Conservation (phyloP, 2,797 vertebrate species). For the Ceyx erithaca region DNA sequence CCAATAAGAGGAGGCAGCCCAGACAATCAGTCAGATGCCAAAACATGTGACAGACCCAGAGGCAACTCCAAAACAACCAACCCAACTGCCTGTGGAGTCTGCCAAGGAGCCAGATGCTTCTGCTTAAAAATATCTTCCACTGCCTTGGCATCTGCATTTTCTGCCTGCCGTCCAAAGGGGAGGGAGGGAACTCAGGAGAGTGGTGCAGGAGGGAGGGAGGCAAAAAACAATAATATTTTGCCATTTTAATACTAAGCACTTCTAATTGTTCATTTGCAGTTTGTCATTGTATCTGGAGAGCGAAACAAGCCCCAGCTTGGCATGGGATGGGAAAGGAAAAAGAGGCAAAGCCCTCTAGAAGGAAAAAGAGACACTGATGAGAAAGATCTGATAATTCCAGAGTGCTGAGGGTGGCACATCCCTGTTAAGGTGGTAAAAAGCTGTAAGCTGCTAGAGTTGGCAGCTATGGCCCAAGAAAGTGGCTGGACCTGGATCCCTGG, state of each 20-base stretch:
- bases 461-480: neutral
- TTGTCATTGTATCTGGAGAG: constrained; percentile 44
- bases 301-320: constrained; percentile 49
- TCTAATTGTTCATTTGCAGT: constrained; percentile 62
- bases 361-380: neutral
- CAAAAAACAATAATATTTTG: constrained; percentile 60
- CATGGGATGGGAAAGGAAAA: neutral
- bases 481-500: neutral
- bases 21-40: constrained; percentile 80
- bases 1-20: constrained; percentile 72
- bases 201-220: neutral
- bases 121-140: constrained; percentile 84
- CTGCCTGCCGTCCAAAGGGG: constrained; percentile 72
- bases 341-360: neutral
- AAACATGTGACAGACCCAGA: constrained; percentile 82
- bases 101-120: constrained; percentile 85
- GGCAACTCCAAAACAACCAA: constrained; percentile 81
- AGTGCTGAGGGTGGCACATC: neutral
- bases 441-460: neutral
- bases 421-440: neutral
- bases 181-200: constrained; percentile 61
- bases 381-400: neutral
- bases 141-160: constrained; percentile 80
- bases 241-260: constrained; percentile 62
- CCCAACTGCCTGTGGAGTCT: constrained; percentile 79